Base-by-base conservation (phyloP, 2,797 vertebrate genomes). In the Sebastolobus alascanus region DNA sequence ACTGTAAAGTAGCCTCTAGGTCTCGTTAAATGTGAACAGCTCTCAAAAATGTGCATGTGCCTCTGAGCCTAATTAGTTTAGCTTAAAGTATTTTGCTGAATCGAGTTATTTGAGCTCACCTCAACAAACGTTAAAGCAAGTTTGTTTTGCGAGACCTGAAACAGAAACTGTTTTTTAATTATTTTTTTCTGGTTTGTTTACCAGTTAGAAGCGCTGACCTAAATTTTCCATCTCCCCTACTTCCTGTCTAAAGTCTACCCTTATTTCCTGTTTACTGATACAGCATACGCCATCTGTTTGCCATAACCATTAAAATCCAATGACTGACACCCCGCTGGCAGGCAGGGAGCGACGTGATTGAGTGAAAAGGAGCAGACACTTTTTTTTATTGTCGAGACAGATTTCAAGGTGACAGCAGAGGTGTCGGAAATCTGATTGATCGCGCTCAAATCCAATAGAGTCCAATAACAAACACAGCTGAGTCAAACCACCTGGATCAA, bases 401-500 rank as follows among this genome's bases (percentile, higher is more conserved):
- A 84, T 86, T 55, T 80, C 68, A 87, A 89, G 77, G 87, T 90
- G 88, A 87, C 83, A 59, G 68, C 31, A 60, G 74, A 81, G 80
- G 50, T 84, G 83, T 85, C 31, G 4, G 38, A 69, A 67, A 52
- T 67, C 16, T 86, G 84, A 90, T 69, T 70, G 85, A 90, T 85
- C 22, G 61, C 16, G 16, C 68, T 80, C 76, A 80, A 58, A 85
- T 80, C 77, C 77, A 77, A 83, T 69, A 68, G 22, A 75, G 81
- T 83, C 83, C 77, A 80, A 85, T 85, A 84, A 82, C 80, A 59
- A 80, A 63, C 74, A 73, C 65, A 80, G 83, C 80, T 75, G 82
- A 90, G 81, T 84, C 82, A 83, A 84, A 81, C 68, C 70, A 79
- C 43, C 73, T 65, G 58, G 84, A 91, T 92, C 90, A 61, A 91